A percentile compares a stretch with the other conserved stretches of the same genome.
These are phyloP conservation scores for Callyntrura guangdongensis DNA, from an alignment of 2,888 invertebrate genomes.

Conservation along the genomic window DNA sequence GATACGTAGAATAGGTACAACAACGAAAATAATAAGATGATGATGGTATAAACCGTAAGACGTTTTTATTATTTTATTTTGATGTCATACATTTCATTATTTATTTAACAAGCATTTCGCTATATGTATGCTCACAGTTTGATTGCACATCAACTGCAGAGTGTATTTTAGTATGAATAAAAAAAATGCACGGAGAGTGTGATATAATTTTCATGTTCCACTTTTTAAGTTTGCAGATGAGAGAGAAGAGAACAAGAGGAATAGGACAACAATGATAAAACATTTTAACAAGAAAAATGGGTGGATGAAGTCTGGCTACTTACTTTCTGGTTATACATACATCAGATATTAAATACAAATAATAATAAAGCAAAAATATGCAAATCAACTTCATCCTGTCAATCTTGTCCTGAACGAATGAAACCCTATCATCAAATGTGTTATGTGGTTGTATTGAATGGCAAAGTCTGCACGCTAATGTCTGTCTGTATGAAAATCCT, in stretches of 20 bases:
- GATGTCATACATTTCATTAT: slow-evolving; percentile 51
- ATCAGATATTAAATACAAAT: slow-evolving; percentile 43
- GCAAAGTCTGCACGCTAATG: neutral
- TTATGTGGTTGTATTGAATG: neutral
- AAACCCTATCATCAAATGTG: slow-evolving; percentile 52
- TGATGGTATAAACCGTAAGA: too few species aligned
- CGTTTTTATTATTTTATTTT: neutral
- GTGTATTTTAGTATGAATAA: neutral
- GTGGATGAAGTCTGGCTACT: slow-evolving; percentile 36
- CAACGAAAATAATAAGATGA: too few species aligned
- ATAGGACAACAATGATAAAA: neutral
- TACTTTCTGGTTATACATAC: slow-evolving; percentile 38
- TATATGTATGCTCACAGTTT: neutral
- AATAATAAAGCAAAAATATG: slow-evolving; percentile 56
- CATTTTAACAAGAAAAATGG: slow-evolving; percentile 1
- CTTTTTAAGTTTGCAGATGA: slow-evolving; percentile 45
- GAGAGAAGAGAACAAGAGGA: neutral
- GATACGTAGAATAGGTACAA: neutral
- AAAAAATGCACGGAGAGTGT: slow-evolving; percentile 53
- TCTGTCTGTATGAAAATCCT: neutral
- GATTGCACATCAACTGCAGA: slow-evolving; percentile 11
- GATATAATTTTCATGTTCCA: slow-evolving; percentile 64
- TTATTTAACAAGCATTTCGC: slow-evolving; percentile 6
- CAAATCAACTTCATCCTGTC: slow-evolving; percentile 71
- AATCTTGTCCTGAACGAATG: slow-evolving; percentile 58